These are phyloP conservation scores for Centropus unirufus DNA, from an alignment of 2,113 vertebrate species.

Conservation along the genomic window DNA sequence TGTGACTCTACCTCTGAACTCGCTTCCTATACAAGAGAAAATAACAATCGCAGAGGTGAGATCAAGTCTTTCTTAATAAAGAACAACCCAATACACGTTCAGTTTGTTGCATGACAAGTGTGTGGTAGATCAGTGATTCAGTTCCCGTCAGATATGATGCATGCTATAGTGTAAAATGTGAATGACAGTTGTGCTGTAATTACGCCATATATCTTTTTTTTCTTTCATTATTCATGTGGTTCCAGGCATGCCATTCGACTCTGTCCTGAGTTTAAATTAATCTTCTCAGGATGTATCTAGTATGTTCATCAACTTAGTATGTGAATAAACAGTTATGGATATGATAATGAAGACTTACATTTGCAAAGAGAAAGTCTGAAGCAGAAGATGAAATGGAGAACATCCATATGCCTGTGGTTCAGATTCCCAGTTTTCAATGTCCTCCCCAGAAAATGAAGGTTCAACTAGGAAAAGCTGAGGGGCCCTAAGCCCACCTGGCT, in stretches of 20 bases:
- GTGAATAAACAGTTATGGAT: background rate
- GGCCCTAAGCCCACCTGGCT: background rate
- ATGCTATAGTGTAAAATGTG: background rate
- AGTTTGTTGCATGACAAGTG: background rate
- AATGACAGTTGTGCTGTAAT: background rate
- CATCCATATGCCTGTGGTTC: background rate
- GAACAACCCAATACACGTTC: background rate
- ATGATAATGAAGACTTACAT: background rate
- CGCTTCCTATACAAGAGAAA: conserved; percentile 64
- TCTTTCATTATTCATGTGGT: background rate
- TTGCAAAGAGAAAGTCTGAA: background rate
- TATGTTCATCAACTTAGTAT: fast-evolving
- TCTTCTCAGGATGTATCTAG: background rate
- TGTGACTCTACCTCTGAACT: conserved; percentile 55
- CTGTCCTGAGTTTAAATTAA: background rate
- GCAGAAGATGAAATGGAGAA: background rate
- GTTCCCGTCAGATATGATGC: fast-evolving
- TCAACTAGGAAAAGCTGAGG: background rate
- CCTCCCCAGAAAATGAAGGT: background rate
- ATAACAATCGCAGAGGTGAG: conserved; percentile 66
- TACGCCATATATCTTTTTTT: background rate
- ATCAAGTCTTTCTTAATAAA: background rate
- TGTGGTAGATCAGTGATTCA: background rate
- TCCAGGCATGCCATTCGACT: background rate
- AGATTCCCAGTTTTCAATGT: background rate